Evolutionary conservation across 2,797 vertebrate genomes (phyloP).

Genomic region (Phoeniculus purpureus): DNA sequence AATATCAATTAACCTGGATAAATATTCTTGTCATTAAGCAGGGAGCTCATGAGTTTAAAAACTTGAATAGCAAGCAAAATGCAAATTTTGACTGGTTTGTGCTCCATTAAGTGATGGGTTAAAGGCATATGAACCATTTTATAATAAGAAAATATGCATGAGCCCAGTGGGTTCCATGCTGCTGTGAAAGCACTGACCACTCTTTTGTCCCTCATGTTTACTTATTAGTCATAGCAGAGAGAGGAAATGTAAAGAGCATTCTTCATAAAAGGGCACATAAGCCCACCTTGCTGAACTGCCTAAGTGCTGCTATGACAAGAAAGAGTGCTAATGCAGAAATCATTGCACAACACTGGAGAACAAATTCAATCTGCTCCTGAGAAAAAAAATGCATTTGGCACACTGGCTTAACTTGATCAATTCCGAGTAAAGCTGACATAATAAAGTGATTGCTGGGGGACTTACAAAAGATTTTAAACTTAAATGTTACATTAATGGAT

Average conservation of each 20-base stretch:
- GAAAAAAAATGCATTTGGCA: not conserved
- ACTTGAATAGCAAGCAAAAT: conserved; percentile 49
- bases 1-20: conserved; percentile 61
- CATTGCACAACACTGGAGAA: not conserved
- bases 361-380: not conserved
- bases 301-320: not conserved
- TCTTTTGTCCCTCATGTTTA: not conserved
- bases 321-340: not conserved
- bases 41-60: conserved; percentile 11
- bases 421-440: not conserved
- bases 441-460: not conserved
- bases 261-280: not conserved
- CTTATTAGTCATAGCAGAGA: not conserved
- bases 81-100: conserved; percentile 42
- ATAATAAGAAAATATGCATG: conserved; percentile 21
- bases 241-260: not conserved
- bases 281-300: not conserved
- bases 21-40: conserved; percentile 29
- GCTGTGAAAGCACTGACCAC: not conserved
- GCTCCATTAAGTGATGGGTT: not conserved
- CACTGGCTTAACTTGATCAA: not conserved
- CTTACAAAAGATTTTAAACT: not conserved
- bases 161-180: not conserved
- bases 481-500: not conserved
- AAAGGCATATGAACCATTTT: conserved; percentile 2